These are phyloP conservation scores for Eucidaris tribuloides DNA, from an alignment of 35 echinoderm and acorn worm genomes.

Conservation along the genomic window DNA sequence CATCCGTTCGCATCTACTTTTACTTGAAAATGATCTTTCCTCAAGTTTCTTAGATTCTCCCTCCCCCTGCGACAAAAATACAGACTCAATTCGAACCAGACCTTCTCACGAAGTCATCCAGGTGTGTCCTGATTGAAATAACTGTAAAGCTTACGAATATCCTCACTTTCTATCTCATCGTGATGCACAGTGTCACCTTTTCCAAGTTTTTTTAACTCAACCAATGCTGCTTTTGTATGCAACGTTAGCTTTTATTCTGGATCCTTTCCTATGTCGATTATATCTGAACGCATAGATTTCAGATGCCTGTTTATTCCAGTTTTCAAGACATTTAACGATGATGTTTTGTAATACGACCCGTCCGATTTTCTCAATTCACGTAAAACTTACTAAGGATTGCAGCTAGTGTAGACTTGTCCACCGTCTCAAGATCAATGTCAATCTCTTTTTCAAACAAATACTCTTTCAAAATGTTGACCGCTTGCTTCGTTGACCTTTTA, in stretches of 20 bases:
- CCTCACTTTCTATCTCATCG: neutral
- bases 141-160: neutral
- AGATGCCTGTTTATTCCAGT: neutral
- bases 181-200: conserved; percentile 1
- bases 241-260: neutral
- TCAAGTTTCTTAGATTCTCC: neutral
- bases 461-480: neutral
- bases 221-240: conserved; percentile 2
- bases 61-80: neutral
- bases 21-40: neutral
- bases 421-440: conserved; percentile 3
- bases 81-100: neutral
- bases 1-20: neutral
- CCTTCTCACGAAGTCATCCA: neutral
- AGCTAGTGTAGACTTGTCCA: neutral
- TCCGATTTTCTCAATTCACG: conserved; percentile 4
- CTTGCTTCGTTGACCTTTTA: neutral
- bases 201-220: neutral
- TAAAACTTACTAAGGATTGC: neutral
- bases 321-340: neutral
- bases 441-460: neutral
- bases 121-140: neutral
- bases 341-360: conserved; percentile 5
- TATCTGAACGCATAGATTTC: conserved; percentile 9
- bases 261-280: neutral